These are phyloP conservation scores for Prosopocoilus inquinatus DNA, from an alignment of 2,888 invertebrate genomes.

Conservation along the genomic window DNA sequence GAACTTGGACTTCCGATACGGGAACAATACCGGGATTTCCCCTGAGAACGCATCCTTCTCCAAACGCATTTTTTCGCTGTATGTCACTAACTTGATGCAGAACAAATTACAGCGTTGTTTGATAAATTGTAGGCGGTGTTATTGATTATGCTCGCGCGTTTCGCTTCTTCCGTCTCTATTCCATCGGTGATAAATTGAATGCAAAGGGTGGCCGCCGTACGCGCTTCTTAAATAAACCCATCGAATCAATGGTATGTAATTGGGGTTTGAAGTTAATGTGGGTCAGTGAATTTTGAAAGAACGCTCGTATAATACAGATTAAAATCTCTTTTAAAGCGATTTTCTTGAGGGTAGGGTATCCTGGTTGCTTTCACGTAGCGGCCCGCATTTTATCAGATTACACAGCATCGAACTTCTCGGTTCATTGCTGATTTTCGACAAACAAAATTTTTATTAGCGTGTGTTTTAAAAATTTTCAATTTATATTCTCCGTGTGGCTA, in stretches of 20 bases:
- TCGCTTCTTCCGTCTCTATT: no score
- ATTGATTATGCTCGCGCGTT: no score
- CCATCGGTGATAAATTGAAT: no score
- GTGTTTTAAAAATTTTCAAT: conserved; percentile 20
- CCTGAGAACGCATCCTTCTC: conserved; percentile 22
- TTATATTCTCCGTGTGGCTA: conserved; percentile 17
- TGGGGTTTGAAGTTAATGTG: no score
- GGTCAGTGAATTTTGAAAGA: no score
- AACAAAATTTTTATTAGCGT: conserved; percentile 15
- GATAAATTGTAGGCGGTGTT: no score
- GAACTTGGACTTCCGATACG: conserved; percentile 23
- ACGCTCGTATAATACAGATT: conserved; percentile 19
- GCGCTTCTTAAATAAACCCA: no score
- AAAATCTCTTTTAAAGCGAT: conserved; percentile 37
- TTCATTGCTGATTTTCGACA: conserved; percentile 30
- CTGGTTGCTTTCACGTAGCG: conserved; percentile 33
- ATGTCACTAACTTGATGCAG: conserved; percentile 23
- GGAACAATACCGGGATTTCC: conserved; percentile 26
- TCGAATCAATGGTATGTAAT: no score
- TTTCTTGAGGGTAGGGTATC: conserved; percentile 33
- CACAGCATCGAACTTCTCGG: conserved; percentile 36
- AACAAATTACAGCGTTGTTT: conserved; percentile 10
- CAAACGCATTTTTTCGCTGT: conserved; percentile 25
- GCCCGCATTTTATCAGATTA: conserved; percentile 41
- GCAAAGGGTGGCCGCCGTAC: no score